phyloP scores from a whole-genome alignment of 1,140 invertebrate genomes.

The Aphaenogaster rudis region DNA sequence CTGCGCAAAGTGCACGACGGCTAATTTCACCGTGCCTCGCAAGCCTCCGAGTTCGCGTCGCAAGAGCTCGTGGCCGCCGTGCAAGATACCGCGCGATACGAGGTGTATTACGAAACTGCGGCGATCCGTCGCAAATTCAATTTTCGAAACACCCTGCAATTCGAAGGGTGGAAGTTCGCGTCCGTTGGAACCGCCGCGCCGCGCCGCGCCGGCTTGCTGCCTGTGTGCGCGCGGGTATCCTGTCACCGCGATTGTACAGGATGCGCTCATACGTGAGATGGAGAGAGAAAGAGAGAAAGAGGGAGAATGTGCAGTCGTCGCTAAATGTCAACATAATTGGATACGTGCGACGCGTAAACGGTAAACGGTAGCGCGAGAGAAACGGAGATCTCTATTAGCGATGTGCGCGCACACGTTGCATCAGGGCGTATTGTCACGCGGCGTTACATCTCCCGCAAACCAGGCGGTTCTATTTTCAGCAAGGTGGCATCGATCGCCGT shows the following conservation, averaged over 20 bases:
- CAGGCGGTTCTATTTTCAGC: slow-evolving; percentile 82
- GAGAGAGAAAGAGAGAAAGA: slow-evolving; percentile 24
- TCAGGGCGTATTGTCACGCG: slow-evolving; percentile 65
- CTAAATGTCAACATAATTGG: slow-evolving; percentile 75
- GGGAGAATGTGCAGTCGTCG: slow-evolving; percentile 63
- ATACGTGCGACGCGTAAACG: slow-evolving; percentile 34
- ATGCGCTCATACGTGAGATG: slow-evolving; percentile 2
- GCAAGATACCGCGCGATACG: slow-evolving; percentile 18
- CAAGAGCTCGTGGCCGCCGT: slow-evolving; percentile 16
- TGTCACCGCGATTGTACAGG: slow-evolving; percentile 18
- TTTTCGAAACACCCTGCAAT: slow-evolving; percentile 69
- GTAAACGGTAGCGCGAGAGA: slow-evolving; percentile 51
- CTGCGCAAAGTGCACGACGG: neutral
- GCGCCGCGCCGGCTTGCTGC: neutral
- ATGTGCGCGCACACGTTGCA: slow-evolving; percentile 48
- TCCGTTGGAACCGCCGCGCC: neutral
- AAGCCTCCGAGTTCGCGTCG: neutral
- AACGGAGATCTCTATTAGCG: slow-evolving; percentile 67
- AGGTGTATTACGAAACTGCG: slow-evolving; percentile 58
- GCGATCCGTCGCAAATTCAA: slow-evolving; percentile 73
- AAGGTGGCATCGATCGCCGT: slow-evolving; percentile 84
- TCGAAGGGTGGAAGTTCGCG: slow-evolving; percentile 60
- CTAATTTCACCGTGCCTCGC: neutral
- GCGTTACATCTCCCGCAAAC: slow-evolving; percentile 69
- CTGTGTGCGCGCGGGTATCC: neutral